phyloP scores from a whole-genome alignment of 2,113 vertebrate species.

The Rallus limicola region DNA sequence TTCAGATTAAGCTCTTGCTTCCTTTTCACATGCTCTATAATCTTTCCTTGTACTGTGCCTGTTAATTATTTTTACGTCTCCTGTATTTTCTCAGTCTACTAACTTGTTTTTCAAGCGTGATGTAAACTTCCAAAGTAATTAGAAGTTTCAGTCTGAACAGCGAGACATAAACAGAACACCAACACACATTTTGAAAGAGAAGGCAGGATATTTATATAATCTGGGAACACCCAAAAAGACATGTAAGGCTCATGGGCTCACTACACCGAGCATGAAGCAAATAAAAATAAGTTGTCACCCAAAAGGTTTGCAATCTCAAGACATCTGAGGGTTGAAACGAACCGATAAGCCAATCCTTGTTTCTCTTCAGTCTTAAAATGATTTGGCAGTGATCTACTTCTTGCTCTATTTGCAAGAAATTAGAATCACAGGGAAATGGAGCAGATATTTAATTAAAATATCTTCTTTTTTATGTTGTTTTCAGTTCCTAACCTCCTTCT shows the following conservation, averaged over 20 bases:
- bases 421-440: background rate
- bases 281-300: background rate
- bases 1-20: background rate
- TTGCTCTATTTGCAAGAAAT: background rate
- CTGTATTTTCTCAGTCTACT: background rate
- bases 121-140: background rate
- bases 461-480: background rate
- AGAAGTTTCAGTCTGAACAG: background rate
- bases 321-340: background rate
- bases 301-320: background rate
- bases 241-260: background rate
- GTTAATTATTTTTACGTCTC: background rate
- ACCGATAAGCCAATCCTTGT: background rate
- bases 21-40: background rate
- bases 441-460: background rate
- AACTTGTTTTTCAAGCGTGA: background rate
- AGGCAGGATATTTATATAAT: background rate
- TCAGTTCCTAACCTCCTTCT: background rate
- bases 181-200: background rate
- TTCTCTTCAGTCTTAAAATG: background rate
- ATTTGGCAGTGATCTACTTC: background rate
- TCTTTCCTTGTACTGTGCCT: background rate
- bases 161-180: background rate
- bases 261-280: background rate
- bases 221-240: background rate